Evolutionary conservation across 2,888 invertebrate genomes (phyloP).

Genomic region (Heteropelma amictum): DNA sequence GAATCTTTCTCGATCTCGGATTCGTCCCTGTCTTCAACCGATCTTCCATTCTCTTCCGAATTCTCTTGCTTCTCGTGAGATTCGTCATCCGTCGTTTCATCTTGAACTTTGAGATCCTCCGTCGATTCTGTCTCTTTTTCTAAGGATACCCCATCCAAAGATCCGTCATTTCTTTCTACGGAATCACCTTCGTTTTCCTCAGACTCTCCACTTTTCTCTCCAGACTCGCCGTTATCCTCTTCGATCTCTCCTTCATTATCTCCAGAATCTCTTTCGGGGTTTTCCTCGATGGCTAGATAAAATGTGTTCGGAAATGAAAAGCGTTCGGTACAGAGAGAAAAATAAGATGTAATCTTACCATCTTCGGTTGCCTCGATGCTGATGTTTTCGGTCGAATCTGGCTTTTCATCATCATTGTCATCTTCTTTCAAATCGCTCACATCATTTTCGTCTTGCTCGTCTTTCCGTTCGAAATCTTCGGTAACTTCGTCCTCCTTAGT

Average conservation of each 20-base stretch:
- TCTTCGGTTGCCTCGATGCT: slow-evolving; percentile 54
- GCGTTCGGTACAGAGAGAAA: not conserved
- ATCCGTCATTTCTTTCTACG: slow-evolving; percentile 52
- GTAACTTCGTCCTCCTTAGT: slow-evolving; percentile 59
- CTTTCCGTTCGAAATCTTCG: slow-evolving; percentile 54
- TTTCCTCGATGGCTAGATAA: slow-evolving; percentile 49
- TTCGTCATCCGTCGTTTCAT: slow-evolving; percentile 14
- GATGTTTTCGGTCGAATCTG: slow-evolving; percentile 48
- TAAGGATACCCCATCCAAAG: slow-evolving; percentile 43
- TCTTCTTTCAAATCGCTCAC: slow-evolving; percentile 59
- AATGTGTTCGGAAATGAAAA: not conserved
- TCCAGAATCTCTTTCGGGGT: slow-evolving; percentile 59
- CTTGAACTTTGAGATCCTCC: slow-evolving; percentile 32
- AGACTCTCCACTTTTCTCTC: slow-evolving; percentile 48
- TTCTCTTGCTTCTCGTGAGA: slow-evolving; percentile 46
- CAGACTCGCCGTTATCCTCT: slow-evolving; percentile 50
- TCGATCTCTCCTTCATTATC: slow-evolving; percentile 45
- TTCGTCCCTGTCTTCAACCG: slow-evolving; percentile 51
- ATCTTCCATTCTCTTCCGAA: slow-evolving; percentile 43
- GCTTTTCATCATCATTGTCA: slow-evolving; percentile 56
- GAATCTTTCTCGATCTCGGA: slow-evolving; percentile 26
- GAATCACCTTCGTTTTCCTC: slow-evolving; percentile 60
- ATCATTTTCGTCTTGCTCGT: slow-evolving; percentile 53
- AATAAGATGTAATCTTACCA: slow-evolving; percentile 7
- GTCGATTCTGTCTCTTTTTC: slow-evolving; percentile 39